Conservation (phyloP, 2,797 vertebrate genomes). For the Gymnothorax javanicus region DNA sequence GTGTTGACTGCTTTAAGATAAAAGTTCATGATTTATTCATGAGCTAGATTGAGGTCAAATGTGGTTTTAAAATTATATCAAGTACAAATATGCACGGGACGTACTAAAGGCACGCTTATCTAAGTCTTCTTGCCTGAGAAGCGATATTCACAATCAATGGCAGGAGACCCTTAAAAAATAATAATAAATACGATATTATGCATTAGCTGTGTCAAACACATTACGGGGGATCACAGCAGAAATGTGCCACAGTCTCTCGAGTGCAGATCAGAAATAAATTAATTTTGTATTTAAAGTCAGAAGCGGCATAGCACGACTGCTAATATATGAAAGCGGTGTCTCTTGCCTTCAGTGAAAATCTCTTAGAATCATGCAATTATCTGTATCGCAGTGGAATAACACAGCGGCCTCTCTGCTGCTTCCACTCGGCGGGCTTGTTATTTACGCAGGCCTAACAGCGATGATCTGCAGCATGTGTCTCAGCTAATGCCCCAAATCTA, state of each 20-base stretch:
- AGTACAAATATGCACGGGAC: background rate
- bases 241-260: background rate
- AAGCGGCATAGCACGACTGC: background rate
- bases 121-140: background rate
- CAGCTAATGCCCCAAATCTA: background rate
- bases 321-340: background rate
- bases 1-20: background rate
- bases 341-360: background rate
- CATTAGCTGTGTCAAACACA: background rate
- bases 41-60: background rate
- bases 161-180: background rate
- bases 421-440: background rate
- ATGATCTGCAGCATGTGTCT: background rate
- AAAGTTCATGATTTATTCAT: background rate
- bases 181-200: background rate
- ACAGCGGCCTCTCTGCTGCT: background rate
- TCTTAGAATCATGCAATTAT: background rate
- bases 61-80: background rate
- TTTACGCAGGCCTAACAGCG: background rate
- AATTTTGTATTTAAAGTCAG: background rate
- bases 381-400: background rate
- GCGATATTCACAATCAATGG: background rate
- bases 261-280: background rate
- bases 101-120: background rate
- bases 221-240: no score